Conservation (phyloP, 1,140 invertebrate species). For the Habropoda laboriosa region DNA sequence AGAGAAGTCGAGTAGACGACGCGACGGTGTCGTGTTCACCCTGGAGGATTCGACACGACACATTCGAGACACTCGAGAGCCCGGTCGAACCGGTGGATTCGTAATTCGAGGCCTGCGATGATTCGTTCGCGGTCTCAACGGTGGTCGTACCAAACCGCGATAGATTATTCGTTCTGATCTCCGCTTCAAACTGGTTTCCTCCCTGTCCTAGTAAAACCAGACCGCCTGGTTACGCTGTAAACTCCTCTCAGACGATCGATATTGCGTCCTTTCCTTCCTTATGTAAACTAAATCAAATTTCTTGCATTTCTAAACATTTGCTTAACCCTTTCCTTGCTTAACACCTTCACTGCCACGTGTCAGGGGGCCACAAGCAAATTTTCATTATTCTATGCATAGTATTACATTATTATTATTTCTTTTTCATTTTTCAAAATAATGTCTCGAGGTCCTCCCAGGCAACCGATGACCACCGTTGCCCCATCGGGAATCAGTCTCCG, state of each 20-base stretch:
- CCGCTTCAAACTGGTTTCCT: conserved; percentile 40
- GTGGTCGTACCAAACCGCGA: conserved; percentile 27
- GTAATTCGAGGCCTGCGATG: conserved; percentile 49
- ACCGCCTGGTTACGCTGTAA: background rate
- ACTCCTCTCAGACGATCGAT: background rate
- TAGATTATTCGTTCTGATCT: conserved; percentile 41
- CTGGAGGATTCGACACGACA: background rate
- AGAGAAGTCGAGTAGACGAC: background rate
- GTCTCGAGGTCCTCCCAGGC: too few relatives aligned
- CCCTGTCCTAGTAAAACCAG: background rate
- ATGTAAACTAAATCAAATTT: too few relatives aligned
- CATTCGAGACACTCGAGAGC: conserved; percentile 26
- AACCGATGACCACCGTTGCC: too few relatives aligned
- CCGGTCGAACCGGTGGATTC: conserved; percentile 20
- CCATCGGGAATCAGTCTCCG: too few relatives aligned
- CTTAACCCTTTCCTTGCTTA: too few relatives aligned
- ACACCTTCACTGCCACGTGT: too few relatives aligned
- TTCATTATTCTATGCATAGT: too few relatives aligned
- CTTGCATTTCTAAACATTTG: too few relatives aligned
- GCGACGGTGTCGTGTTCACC: conserved; percentile 21
- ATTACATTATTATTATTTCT: too few relatives aligned
- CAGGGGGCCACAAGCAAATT: too few relatives aligned
- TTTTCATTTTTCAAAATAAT: too few relatives aligned
- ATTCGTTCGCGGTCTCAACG: conserved; percentile 33
- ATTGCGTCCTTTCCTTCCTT: background rate